Percentiles rank a stretch among this genome's conserved stretches.
Conservation (phyloP, 1,140 invertebrate genomes). For the Drosophila willistoni region DNA sequence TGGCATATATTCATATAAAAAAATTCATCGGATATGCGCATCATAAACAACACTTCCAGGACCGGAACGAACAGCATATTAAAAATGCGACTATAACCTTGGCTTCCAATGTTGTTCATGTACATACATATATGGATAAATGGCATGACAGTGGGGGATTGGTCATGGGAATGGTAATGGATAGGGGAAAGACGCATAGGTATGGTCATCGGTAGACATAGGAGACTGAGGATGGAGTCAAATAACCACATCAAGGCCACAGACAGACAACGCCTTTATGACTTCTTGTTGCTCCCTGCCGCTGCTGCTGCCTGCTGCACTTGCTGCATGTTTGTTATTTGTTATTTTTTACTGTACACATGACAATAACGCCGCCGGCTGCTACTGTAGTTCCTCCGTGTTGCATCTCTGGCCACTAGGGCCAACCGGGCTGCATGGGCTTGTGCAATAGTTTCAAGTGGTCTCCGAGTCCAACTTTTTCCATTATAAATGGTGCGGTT, state of each 20-base stretch:
- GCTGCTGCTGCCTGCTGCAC: constrained; percentile 3
- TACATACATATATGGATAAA: neutral
- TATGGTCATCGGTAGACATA: neutral
- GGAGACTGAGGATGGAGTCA: constrained; percentile 2
- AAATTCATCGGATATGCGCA: constrained; percentile 53
- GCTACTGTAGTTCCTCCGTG: constrained; percentile 22
- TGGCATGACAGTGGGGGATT: neutral
- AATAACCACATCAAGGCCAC: constrained; percentile 71
- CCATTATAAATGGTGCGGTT: constrained; percentile 81
- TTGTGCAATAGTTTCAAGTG: constrained; percentile 78
- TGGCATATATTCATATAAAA: constrained; percentile 13
- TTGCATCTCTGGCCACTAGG: constrained; percentile 23
- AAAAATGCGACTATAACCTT: constrained; percentile 78
- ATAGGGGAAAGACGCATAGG: neutral
- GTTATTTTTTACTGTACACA: constrained; percentile 79
- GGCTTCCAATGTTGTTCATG: constrained; percentile 30
- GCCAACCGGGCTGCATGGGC: constrained; percentile 31
- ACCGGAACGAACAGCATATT: constrained; percentile 65
- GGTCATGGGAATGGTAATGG: neutral
- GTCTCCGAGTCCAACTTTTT: constrained; percentile 68
- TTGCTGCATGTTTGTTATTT: constrained; percentile 71
- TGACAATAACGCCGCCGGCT: constrained; percentile 73
- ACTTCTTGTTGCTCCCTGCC: constrained; percentile 41
- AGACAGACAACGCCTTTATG: constrained; percentile 37
- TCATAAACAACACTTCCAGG: constrained; percentile 62